Percentiles rank a stretch among this genome's conserved stretches.
Conservation (phyloP, 2,888 invertebrate genomes). For the Caenorhabditis sinica region DNA sequence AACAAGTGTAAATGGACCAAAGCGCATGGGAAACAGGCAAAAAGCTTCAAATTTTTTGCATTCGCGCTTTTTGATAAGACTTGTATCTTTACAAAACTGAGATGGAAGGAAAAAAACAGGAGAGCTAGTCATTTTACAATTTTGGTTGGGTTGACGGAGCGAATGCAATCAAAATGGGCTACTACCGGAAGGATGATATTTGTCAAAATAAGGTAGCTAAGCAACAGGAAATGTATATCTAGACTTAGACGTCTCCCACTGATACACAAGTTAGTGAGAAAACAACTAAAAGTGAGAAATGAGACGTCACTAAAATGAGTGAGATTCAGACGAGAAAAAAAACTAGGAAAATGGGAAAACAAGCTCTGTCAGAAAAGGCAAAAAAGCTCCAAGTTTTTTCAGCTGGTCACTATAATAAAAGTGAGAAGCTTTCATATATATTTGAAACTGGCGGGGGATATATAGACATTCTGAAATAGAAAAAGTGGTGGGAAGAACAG, state of each 20-base stretch:
- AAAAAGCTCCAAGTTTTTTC: background rate
- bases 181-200: background rate
- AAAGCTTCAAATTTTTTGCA: too few species aligned
- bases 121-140: too few species aligned
- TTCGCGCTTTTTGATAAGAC: too few species aligned
- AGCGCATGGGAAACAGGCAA: too few species aligned
- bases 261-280: conserved; percentile 30
- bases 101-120: too few species aligned
- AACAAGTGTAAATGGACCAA: too few species aligned
- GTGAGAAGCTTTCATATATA: background rate
- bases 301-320: conserved; percentile 25
- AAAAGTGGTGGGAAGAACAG: background rate
- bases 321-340: conserved; percentile 20
- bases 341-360: conserved; percentile 38
- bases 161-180: too few species aligned
- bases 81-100: too few species aligned
- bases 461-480: background rate
- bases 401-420: background rate
- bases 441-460: background rate
- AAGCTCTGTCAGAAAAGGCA: conserved; percentile 22
- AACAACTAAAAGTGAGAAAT: conserved; percentile 20
- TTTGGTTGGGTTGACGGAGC: too few species aligned
- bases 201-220: background rate
- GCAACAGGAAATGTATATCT: conserved; percentile 20
- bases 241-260: conserved; percentile 3